These are phyloP conservation scores for Capreolus pygargus DNA, from an alignment of 2,113 vertebrate genomes.

Conservation along the genomic window DNA sequence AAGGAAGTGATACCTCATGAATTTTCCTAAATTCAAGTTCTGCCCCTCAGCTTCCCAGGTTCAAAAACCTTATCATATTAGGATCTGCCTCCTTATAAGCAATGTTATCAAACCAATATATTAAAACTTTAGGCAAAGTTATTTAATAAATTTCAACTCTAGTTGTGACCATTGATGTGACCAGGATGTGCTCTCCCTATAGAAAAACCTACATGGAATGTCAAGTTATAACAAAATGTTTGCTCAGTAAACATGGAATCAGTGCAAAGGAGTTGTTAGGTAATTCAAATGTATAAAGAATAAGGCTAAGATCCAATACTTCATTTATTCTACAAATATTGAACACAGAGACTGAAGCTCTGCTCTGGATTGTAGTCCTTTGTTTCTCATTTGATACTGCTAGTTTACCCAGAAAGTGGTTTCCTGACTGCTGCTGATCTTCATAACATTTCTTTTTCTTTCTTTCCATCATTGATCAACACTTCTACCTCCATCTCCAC, in stretches of 20 bases:
- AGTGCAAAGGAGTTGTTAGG: neutral
- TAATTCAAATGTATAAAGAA: neutral
- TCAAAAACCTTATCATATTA: neutral
- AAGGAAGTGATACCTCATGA: neutral
- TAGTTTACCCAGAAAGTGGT: neutral
- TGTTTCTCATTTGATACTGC: neutral
- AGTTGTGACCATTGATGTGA: neutral
- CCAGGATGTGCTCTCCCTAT: neutral
- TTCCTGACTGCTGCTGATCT: neutral
- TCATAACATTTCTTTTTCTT: neutral
- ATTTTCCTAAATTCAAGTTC: neutral
- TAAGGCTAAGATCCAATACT: neutral
- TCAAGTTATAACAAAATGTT: conserved; percentile 7
- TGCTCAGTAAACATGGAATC: neutral
- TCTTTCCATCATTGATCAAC: neutral
- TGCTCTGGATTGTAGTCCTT: neutral
- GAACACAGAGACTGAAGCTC: neutral
- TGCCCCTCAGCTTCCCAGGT: neutral
- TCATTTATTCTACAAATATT: neutral
- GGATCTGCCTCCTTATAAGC: neutral
- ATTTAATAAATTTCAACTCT: neutral
- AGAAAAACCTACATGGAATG: neutral
- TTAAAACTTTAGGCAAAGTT: neutral
- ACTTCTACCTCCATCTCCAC: neutral
- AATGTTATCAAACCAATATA: neutral